Evolutionary conservation across 2,797 vertebrate genomes (phyloP), one percentile per base, ranked within the genome.

Genomic region (Hyperoplus lanceolatus): DNA sequence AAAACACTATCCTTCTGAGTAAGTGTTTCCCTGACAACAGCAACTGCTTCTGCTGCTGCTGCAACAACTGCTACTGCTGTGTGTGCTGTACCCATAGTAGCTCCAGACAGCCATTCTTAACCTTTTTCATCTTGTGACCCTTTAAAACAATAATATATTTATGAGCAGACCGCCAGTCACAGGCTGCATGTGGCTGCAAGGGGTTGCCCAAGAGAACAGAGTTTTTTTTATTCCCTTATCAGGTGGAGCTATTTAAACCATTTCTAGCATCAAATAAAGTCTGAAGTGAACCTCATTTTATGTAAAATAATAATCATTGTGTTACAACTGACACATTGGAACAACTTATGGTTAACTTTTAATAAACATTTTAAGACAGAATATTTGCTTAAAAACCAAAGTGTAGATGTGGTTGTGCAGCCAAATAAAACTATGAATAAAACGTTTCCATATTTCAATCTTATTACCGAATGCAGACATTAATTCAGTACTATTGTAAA

Each of bases 21-120:
- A 74, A 46, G 49, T 66, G 49, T 74, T 21, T 69, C 60, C 60
- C 43, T 58, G 51, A 65, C 18, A 70, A 71, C 62, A 60, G 10
- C 59, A 57, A 72, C 42, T 56, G 66, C 49, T 76, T 59, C 21
- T 13, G 49, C 70, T 29, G 49, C 70, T 29, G 16, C 48, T 63
- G 6, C 64, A 58, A 75, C 29, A 64, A 36, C 61, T 60, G 50
- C 48, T 50, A 16, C 21, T 57, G 61, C 66, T n/a, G 57, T 39
- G 3, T 53, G 53, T 60, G 65, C 59, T 77, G 49, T 53, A 59
- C 46, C 60, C 14, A 57, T n/a, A 62, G 63, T 42, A 45, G 53
- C 43, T 51, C 41, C 21, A 59, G 16, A 43, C 36, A 29, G n/a
- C 38, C 13, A 48, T 72, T 39, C 36, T 0, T 41, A 62, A 7